These are phyloP conservation scores for Callithrix jacchus DNA, from an alignment of 2,113 vertebrate species.

Conservation along the genomic window DNA sequence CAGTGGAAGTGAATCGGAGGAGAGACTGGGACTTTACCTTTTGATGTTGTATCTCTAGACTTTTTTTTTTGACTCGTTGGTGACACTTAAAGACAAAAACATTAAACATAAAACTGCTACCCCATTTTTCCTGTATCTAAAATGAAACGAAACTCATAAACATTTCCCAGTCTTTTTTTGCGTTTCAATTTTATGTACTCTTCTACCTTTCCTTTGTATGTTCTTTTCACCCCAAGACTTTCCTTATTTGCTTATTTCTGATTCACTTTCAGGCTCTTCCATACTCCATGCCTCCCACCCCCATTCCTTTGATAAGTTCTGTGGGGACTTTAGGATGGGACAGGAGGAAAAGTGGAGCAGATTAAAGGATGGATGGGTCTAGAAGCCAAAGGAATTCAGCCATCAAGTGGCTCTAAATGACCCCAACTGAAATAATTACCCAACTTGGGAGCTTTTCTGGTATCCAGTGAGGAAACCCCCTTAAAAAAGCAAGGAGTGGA, in stretches of 20 bases:
- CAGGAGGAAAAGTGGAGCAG: background rate
- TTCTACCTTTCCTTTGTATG: background rate
- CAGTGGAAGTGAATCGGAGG: background rate
- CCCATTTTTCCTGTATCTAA: constrained; percentile 45
- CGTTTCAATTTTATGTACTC: background rate
- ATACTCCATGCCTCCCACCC: background rate
- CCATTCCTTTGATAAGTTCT: background rate
- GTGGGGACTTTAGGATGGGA: background rate
- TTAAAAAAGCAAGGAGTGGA: background rate
- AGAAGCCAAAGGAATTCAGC: background rate
- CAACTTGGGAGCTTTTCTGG: background rate
- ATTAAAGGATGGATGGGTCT: background rate
- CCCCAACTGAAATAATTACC: background rate
- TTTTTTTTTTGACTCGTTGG: constrained; percentile 45
- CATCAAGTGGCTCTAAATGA: background rate
- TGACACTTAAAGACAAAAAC: constrained; percentile 69
- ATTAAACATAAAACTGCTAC: background rate
- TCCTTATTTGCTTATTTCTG: background rate
- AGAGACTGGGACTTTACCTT: constrained; percentile 63
- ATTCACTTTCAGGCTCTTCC: background rate
- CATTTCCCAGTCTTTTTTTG: background rate
- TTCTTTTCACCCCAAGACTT: background rate
- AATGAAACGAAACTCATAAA: background rate
- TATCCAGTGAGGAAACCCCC: background rate
- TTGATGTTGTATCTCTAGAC: constrained; percentile 10